Conservation (phyloP, 2,797 vertebrate species). For the Myotis myotis region DNA sequence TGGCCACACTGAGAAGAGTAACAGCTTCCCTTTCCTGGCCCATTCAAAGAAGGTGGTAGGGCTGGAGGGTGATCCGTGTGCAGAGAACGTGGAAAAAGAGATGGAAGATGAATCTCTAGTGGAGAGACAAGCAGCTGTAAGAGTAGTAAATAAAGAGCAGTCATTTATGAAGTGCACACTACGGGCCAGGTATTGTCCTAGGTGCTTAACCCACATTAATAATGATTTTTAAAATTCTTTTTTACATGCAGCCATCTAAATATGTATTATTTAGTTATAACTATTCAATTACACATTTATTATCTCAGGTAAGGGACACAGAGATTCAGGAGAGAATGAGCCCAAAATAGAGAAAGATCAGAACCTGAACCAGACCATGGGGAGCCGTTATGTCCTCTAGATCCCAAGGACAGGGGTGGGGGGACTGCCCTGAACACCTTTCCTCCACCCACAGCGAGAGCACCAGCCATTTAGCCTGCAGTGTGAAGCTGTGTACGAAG, state of each 20-base stretch:
- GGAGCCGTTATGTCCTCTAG: background rate
- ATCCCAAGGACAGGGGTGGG: background rate
- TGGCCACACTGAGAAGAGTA: background rate
- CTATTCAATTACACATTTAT: slow-evolving; percentile 19
- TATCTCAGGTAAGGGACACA: background rate
- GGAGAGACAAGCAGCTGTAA: background rate
- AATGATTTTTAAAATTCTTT: background rate
- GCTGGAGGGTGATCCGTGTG: background rate
- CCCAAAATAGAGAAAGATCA: background rate
- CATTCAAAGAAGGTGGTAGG: background rate
- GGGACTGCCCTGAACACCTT: background rate
- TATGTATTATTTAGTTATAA: background rate
- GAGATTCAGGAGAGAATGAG: slow-evolving; percentile 23
- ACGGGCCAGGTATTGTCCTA: background rate
- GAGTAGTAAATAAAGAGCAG: background rate
- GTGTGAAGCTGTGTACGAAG: slow-evolving; percentile 89
- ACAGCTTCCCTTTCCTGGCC: background rate
- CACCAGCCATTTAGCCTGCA: slow-evolving; percentile 89
- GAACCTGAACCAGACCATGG: background rate
- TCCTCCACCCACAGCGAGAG: slow-evolving; percentile 81
- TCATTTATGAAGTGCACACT: background rate
- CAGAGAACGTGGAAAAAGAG: background rate
- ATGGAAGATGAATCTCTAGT: background rate
- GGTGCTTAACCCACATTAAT: background rate
- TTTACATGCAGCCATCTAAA: background rate